Base-by-base conservation (phyloP, 2,113 vertebrate genomes). In the Herpailurus yagouaroundi region DNA sequence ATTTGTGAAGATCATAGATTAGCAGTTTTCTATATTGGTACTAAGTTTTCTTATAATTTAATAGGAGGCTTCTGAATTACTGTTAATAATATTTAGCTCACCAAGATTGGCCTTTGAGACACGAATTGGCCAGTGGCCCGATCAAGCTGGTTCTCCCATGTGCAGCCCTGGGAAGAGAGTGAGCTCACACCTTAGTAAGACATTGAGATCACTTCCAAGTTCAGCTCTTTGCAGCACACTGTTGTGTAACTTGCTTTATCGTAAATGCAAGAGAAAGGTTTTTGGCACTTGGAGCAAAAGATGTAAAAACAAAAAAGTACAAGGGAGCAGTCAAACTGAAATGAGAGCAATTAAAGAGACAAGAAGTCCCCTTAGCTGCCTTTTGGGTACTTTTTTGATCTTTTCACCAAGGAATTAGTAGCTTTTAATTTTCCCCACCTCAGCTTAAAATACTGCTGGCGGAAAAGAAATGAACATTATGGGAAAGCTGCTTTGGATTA, bases 371-470 rank as follows among this genome's bases (percentile, higher is more conserved):
- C 91, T 97, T 89, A 94, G 97, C 94, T 98, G 97, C 97, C 98
- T 98, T 98, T 98, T 97, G 86, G 98, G 85, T 97, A 69, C 69
- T 92, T 96, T 97, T 98, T 94, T 98, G 97, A 98, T 98, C 97
- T 98, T 98, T 98, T 80, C 71, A 89, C 80, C 74, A 68, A 98
- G 97, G 98, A 88, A 98, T 66, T 96, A 88, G 89, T 48, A 90
- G 92, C 98, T 89, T 98, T 98, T 97, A 95, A 93, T 97, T 97
- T 98, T 97, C 92, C 93, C 82, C 36, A 93, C 11, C 89, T 98
- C 97, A 4, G 97, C 98, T 98, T 97, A 91, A 97, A 95, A 60
- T 89, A 31, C 79, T 60, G 91, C 89, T 96, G 82, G 89, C 15
- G 45, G 91, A 66, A 96, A 95, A 96, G 19, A 94, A 92, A 27